A percentile compares a stretch with the other conserved stretches of the same genome.
phyloP scores from a whole-genome alignment of 2,113 vertebrate species.

The Ptilorrhoa leucosticta region DNA sequence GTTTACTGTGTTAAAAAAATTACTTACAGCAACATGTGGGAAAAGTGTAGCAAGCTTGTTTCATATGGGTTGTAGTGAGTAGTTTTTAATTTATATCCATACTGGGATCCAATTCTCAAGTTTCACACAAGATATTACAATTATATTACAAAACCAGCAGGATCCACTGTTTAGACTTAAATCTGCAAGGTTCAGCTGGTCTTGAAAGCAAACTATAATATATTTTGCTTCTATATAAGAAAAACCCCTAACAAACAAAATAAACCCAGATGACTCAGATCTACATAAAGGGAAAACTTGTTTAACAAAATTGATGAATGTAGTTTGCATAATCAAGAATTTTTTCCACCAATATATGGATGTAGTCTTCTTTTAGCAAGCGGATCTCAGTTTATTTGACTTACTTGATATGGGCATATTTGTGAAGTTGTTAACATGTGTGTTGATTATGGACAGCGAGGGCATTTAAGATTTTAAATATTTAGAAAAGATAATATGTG shows the following conservation, averaged over 20 bases:
- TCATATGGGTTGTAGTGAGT: neutral
- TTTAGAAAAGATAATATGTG: neutral
- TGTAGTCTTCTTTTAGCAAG: neutral
- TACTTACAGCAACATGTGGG: neutral
- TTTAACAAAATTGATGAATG: neutral
- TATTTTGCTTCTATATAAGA: neutral
- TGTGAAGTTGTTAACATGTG: neutral
- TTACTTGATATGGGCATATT: neutral
- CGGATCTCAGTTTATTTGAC: neutral
- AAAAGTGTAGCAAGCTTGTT: neutral
- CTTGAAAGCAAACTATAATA: neutral
- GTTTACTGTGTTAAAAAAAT: neutral
- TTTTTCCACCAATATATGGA: neutral
- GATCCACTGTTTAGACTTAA: neutral
- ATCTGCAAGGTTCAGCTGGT: neutral
- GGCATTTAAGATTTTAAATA: neutral
- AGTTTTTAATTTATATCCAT: neutral
- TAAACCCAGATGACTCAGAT: neutral
- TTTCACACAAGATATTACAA: neutral
- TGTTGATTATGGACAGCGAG: neutral
- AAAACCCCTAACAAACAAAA: neutral
- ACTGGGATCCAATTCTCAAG: neutral
- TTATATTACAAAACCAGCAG: neutral
- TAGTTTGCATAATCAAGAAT: neutral
- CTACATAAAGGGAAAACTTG: neutral